These are phyloP conservation scores for Oncorhynchus tshawytscha DNA, from an alignment of 2,113 vertebrate genomes.

Conservation along the genomic window DNA sequence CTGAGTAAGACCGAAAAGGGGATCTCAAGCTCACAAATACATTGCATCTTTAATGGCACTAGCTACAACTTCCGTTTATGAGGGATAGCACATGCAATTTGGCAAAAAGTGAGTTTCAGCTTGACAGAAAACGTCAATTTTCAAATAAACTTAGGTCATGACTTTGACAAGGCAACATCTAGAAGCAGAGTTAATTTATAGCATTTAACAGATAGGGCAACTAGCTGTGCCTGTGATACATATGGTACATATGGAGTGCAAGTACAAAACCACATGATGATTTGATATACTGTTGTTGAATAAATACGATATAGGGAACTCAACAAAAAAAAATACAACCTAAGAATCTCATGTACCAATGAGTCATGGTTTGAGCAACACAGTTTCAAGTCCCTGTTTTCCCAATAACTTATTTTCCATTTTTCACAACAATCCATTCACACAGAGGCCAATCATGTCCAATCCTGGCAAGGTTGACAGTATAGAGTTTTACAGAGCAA, in stretches of 20 bases:
- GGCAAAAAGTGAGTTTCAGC: background rate
- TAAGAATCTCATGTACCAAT: background rate
- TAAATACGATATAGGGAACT: background rate
- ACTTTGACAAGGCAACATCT: background rate
- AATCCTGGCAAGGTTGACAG: background rate
- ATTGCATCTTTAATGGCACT: background rate
- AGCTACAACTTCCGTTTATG: background rate
- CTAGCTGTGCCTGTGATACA: background rate
- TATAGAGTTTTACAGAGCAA: background rate
- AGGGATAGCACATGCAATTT: background rate
- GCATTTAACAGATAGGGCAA: background rate
- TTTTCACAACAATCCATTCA: background rate
- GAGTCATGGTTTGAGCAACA: background rate
- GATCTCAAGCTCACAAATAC: background rate
- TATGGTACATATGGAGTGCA: background rate
- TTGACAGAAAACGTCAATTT: background rate
- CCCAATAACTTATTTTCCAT: too few relatives aligned
- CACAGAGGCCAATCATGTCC: background rate
- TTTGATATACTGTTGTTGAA: background rate
- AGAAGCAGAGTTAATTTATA: background rate
- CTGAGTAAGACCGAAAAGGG: too few relatives aligned
- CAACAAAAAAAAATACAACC: background rate
- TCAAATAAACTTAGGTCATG: background rate
- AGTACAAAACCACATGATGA: conserved; percentile 1
- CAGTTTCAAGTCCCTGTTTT: background rate